These are phyloP conservation scores for Liopterus haemorrhoidalis DNA, from an alignment of 2,888 invertebrate species.

Conservation along the genomic window DNA sequence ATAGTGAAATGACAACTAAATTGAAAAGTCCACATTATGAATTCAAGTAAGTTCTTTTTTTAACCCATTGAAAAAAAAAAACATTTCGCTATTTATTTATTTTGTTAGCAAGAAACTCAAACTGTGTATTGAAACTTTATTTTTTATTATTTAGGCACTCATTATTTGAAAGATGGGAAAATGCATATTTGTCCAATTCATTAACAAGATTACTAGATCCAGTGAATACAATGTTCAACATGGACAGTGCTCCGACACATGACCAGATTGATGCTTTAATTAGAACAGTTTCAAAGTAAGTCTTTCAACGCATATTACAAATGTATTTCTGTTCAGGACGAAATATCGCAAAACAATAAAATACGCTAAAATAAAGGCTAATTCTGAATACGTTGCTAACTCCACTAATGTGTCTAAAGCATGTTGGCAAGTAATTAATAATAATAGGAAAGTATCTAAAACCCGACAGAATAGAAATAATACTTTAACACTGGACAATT, in stretches of 20 bases:
- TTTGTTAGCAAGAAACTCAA: no score
- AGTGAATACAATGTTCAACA: conserved; percentile 74
- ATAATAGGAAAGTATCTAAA: conserved; percentile 7
- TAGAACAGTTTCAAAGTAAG: conserved; percentile 60
- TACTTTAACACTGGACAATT: no score
- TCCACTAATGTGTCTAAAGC: no score
- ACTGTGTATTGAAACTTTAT: conserved; percentile 13
- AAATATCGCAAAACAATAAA: no score
- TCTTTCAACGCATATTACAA: no score
- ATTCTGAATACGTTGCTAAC: no score
- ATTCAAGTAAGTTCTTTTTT: conserved; percentile 49
- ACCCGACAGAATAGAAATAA: conserved; percentile 13
- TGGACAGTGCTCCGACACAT: conserved; percentile 61
- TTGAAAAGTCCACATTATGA: conserved; percentile 57
- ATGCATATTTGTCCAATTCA: conserved; percentile 77
- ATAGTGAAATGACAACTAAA: conserved; percentile 67
- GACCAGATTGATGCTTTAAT: conserved; percentile 72
- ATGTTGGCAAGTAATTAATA: conserved; percentile 20
- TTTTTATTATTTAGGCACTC: conserved; percentile 47
- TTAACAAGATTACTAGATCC: conserved; percentile 76
- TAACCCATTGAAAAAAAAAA: conserved; percentile 8
- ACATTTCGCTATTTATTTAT: no score
- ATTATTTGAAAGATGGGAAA: conserved; percentile 69
- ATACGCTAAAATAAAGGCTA: no score
- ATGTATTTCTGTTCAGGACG: no score